Base-by-base conservation (phyloP, 1,140 invertebrate species). In the Cherax quadricarinatus region DNA sequence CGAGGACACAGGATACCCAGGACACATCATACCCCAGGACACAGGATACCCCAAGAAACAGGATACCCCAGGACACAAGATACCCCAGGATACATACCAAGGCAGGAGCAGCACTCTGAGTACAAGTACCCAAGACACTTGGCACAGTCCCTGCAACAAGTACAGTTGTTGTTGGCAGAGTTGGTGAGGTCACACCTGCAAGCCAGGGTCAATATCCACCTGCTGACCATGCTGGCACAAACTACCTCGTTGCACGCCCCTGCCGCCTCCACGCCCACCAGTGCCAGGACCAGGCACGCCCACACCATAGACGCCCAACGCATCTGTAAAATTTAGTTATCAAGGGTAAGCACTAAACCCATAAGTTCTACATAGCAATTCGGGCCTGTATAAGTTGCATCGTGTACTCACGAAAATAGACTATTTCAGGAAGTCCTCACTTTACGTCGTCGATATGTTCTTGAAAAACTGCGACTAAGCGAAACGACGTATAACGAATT, bases 21-120 rank as follows among this genome's bases (percentile, higher is more conserved):
- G 30, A 41, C 30, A 41, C 30, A 41, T 0, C 0, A 41, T 41
- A 41, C 30, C 30, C 30, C 30, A 41, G 30, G 30, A 41, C 30
- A 41, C 30, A 41, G 30, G 0, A 41, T 41, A 2, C 30, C 30
- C 30, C 0, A 41, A 2, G 30, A 41, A 41, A 41, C 30, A 41
- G 30, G 30, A 41, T 41, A 41, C 30, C 30, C 30, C 30, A 41
- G 30, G 30, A 41, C 30, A 41, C 30, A 41, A 2, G 30, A 41
- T 41, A 41, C 30, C 30, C 30, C 30, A 41, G 57, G 9, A 60
- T 60, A 94, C 97, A 96, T 95, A 98, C 98, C 98, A 94, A 99
- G 97, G 96, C 98, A 99, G 78, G 98, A 98, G 94, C 98, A 99
- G 95, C 98, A 99, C 95, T 99, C 98, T 93, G 97, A 97, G 94